phyloP scores from a whole-genome alignment of 2,113 vertebrate species.

The rat (Rattus norvegicus) region GRCr8 NC_086021.1:66438001-66438500 shows the following conservation, averaged over 20 bases:
- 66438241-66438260: constrained; percentile 71
- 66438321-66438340: constrained; percentile 46
- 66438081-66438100: constrained; percentile 61
- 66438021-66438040: neutral
- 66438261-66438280: constrained; percentile 72
- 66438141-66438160: constrained; percentile 79
- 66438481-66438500: neutral
- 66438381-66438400: constrained; percentile 44
- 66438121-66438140: constrained; percentile 81
- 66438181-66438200: constrained; percentile 76
- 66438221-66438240: constrained; percentile 80
- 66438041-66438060: neutral
- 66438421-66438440: neutral
- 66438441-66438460: neutral
- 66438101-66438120: constrained; percentile 70
- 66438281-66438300: constrained; percentile 53
- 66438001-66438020: constrained; percentile 52
- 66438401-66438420: neutral
- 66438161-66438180: constrained; percentile 76
- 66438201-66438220: constrained; percentile 81
- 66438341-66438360: constrained; percentile 29
- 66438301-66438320: constrained; percentile 52
- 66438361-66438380: constrained; percentile 14
- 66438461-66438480: neutral
- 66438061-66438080: constrained; percentile 43